Base-by-base conservation (phyloP, 2,888 invertebrate genomes). In the Chalcis sispes region DNA sequence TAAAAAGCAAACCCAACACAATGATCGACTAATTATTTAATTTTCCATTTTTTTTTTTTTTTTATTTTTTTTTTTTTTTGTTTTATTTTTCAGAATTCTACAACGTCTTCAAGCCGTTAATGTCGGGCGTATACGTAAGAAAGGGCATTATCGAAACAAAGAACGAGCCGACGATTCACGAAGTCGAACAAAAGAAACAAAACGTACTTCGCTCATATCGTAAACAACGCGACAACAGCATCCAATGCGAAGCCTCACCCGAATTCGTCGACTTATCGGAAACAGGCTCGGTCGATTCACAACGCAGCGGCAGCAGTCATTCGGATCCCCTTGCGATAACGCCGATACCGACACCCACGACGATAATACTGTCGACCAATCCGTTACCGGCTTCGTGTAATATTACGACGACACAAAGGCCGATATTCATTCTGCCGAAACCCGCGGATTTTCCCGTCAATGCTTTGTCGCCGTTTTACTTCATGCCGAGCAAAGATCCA, bases 341-440 rank as follows among this genome's bases (percentile, higher is more conserved):
- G 32, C 32, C 8, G 8, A 3, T 32, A 32, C 32, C 32, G 8
- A 32, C 3, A 32, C 32, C 32, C 3, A 8, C 32, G 32, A 32
- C 3, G 32, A 3, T 8, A 32, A 32, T 32, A 4, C 23, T 56
- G 25, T 13, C 20, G 20, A 40, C 8, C 18, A 18, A 8, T 58
- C n/a, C 50, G 0, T 4, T 50, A 15, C 50, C 7, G 13, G 15
- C 13, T 42, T 42, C 20, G 0, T 4, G 3, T 50, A 18, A 18
- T 18, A 42, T 8, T 5, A 8, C 8, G 32, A 32, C 32, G 32
- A 32, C 32, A 32, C 32, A 56, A n/a, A 72, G 56, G 23, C 64
- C 72, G 1, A 32, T 64, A 18, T 64, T 72, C 13, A 72, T 72
- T 25, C 32, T 64, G 1, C 72, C 64, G 1, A 64, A 64, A 10